Evolutionary conservation across 2,888 invertebrate species (phyloP), one percentile per base, ranked within the genome.

Genomic region (Drosophila pseudotakahashii): DNA sequence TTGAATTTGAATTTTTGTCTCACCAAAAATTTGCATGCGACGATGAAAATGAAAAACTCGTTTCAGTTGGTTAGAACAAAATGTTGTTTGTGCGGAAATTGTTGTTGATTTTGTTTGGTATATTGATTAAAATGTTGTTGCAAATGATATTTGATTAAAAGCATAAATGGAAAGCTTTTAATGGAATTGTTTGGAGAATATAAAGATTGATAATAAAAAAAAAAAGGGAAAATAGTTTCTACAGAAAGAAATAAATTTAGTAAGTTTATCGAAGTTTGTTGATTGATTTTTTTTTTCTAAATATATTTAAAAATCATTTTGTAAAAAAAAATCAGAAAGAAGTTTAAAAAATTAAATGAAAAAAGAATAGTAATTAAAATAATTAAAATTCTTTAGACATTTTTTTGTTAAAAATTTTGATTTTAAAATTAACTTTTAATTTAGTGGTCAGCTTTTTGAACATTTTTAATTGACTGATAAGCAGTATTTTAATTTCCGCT

Each of bases 11-110:
- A 64, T 47, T 45, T 37, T 57, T 39, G 50, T 59, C 19, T 32
- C 67, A n/a, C 10, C 44, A 41, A 44, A 75, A 11, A 80, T 81
- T 80, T 78, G 75, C 81, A 80, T 80, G 58, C 39, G 58, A 76
- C 52, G 45, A 39, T 55, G 57, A 75, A 44, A 64, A 64, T 67
- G 55, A 42, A 51, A 70, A 86, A 81, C 84, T 62, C 64, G 81
- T 77, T 82, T 66, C 32, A 53, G 34, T 44, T 32, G 62, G 44
- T 63, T 59, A 4, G 39, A 57, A 54, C 55, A 42, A 42, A 36
- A 36, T 48, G 26, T 32, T 50, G 32, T 58, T 54, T 54, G 42
- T 52, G 48, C 36, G 55, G 51, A 50, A 52, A 55, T 58, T 51
- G 41, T 52, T 60, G 36, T 32, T 62, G 9, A 54, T 39, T 70